These are phyloP conservation scores for Saturnia japonica DNA, from an alignment of 2,888 invertebrate genomes.

Conservation along the genomic window DNA sequence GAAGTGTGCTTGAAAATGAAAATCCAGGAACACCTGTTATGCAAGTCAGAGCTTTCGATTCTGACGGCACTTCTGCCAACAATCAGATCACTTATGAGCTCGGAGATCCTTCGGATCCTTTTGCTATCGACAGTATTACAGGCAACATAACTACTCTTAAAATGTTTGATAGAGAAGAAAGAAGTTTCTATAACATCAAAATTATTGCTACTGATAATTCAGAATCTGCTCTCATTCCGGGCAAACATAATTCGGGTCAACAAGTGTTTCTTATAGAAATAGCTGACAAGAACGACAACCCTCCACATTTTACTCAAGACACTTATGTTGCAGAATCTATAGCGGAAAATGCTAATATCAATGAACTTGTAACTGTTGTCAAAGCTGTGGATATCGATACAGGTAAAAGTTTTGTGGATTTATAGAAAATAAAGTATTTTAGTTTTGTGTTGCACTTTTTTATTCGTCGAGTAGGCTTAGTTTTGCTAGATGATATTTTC, in stretches of 20 bases:
- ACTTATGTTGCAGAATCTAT: slow-evolving; percentile 88
- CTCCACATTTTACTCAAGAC: slow-evolving; percentile 91
- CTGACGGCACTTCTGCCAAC: slow-evolving; percentile 91
- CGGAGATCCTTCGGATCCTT: slow-evolving; percentile 86
- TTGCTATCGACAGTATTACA: slow-evolving; percentile 91
- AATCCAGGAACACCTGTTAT: slow-evolving; percentile 91
- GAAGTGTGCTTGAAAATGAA: slow-evolving; percentile 93
- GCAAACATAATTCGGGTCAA: slow-evolving; percentile 87
- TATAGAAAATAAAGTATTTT: neutral
- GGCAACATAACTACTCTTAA: slow-evolving; percentile 93
- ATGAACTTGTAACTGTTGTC: slow-evolving; percentile 92
- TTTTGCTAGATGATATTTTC: neutral
- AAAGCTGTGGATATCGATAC: slow-evolving; percentile 94
- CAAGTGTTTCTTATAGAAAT: slow-evolving; percentile 95
- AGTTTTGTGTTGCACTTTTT: no score
- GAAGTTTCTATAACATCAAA: slow-evolving; percentile 93
- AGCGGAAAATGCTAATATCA: slow-evolving; percentile 91
- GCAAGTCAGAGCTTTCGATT: slow-evolving; percentile 93
- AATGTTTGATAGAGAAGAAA: slow-evolving; percentile 92
- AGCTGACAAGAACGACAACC: slow-evolving; percentile 97
- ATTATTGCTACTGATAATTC: slow-evolving; percentile 95
- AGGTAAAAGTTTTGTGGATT: slow-evolving; percentile 57
- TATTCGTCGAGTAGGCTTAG: no score
- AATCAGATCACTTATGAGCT: slow-evolving; percentile 92
- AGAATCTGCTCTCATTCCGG: slow-evolving; percentile 87